Conservation (phyloP, 2,113 vertebrate genomes). For the Cacatua alba region DNA sequence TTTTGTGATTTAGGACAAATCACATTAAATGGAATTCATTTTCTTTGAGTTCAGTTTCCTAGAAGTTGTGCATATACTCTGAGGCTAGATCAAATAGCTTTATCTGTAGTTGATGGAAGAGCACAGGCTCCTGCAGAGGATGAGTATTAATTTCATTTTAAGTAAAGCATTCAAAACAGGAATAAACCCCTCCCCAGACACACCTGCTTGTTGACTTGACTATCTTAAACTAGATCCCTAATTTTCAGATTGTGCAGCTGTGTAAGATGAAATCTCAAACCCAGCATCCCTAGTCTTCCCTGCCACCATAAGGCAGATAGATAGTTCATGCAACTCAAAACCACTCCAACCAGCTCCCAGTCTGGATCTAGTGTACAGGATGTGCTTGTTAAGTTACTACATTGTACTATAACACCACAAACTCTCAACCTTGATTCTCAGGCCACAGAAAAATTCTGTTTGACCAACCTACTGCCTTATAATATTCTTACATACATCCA, state of each 20-base stretch:
- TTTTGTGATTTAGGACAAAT: neutral
- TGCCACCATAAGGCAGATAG: neutral
- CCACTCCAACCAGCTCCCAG: neutral
- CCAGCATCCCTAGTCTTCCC: neutral
- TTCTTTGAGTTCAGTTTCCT: neutral
- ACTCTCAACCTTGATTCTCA: neutral
- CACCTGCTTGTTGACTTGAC: neutral
- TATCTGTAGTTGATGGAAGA: neutral
- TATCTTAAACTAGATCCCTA: neutral
- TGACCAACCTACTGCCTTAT: neutral
- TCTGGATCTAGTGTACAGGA: neutral
- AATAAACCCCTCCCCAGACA: neutral
- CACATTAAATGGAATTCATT: neutral
- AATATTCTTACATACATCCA: neutral
- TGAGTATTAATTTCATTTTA: neutral
- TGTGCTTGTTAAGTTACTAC: neutral
- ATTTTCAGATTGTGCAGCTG: neutral
- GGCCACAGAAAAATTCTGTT: neutral
- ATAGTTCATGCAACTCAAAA: neutral
- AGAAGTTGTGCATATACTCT: neutral
- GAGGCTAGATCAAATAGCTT: neutral
- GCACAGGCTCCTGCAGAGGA: neutral
- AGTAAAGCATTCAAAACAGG: neutral
- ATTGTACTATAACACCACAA: neutral
- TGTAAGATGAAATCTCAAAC: neutral